Base-by-base conservation (phyloP, 2,797 vertebrate species). In the Oreortyx pictus region DNA sequence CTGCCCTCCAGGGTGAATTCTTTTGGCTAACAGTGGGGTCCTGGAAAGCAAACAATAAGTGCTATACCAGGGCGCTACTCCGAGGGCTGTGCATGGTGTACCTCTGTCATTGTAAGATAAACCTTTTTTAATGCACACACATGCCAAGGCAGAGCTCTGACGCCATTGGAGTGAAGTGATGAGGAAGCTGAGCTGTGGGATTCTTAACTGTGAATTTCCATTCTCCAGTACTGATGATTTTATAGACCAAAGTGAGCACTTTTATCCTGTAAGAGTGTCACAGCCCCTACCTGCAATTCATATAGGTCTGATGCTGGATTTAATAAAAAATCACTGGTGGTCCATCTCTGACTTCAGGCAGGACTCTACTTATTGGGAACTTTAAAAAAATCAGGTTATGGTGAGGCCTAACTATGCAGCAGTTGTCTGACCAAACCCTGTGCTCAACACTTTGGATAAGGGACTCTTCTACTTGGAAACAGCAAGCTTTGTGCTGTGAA, bases 21-120 rank as follows among this genome's bases (percentile, higher is more conserved):
- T 60, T 81, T 66, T 92, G 82, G 74, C 79, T 90, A 78, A 33
- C 79, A 79, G 66, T 89, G 29, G n/a, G 44, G 60, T 93, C 47
- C 66, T 94, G 84, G 89, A 93, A 89, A 89, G 78, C 65, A 91
- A 92, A 83, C 80, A 90, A 31, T 41, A 79, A 41, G 70, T 67
- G 33, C 41, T 90, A 14, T 84, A 85, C 20, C 46, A 50, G n/a
- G 47, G 16, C 39, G 35, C 43, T 82, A 14, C 83, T 87, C 56
- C 35, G 49, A 93, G 77, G 27, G 4, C 52, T 71, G 46, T 17
- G 8, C 62, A 78, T 64, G 16, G 44, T 15, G 31, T 67, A 16
- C 15, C 44, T 73, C 59, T 86, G 29, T 24, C 29, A 52, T 10
- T 20, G 8, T 35, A 73, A 44, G 60, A 77, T 41, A 82, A 66